These are phyloP conservation scores for Sigmodon hispidus DNA, from an alignment of 2,113 vertebrate genomes.

Conservation along the genomic window DNA sequence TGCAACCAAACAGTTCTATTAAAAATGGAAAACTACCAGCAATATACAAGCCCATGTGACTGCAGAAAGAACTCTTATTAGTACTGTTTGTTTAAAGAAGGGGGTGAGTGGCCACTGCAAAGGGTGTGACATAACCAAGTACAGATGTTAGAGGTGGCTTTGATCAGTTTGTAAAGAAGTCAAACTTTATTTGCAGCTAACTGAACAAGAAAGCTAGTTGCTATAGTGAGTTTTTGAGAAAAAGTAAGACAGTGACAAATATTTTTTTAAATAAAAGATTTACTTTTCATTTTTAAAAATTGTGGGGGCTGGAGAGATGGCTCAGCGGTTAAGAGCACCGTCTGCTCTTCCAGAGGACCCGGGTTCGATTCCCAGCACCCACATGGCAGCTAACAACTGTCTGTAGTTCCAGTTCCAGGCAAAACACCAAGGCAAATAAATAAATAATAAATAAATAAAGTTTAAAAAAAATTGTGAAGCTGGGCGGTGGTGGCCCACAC, in stretches of 20 bases:
- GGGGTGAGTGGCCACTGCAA: not conserved
- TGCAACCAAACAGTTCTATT: not conserved
- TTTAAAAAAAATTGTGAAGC: too few relatives aligned
- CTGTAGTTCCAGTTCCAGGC: too few relatives aligned
- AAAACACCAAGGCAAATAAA: too few relatives aligned
- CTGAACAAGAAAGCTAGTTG: not conserved
- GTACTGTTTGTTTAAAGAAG: not conserved
- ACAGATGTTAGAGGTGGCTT: conserved; percentile 55
- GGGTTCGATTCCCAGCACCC: too few relatives aligned
- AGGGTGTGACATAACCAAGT: not conserved
- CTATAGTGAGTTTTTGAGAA: not conserved
- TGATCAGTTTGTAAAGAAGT: conserved; percentile 41
- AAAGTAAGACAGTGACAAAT: not conserved
- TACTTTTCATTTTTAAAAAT: not conserved
- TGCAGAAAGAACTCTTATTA: not conserved
- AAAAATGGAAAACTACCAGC: not conserved
- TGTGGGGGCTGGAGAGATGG: too few relatives aligned
- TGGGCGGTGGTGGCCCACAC: too few relatives aligned
- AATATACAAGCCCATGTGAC: not conserved
- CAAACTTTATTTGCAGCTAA: not conserved
- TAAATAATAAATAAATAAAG: too few relatives aligned
- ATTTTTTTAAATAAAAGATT: not conserved
- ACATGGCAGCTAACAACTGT: too few relatives aligned
- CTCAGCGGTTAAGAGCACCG: too few relatives aligned
- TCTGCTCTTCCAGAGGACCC: too few relatives aligned